Conservation (phyloP, 2,113 vertebrate species). For the Sapayoa aenigma region DNA sequence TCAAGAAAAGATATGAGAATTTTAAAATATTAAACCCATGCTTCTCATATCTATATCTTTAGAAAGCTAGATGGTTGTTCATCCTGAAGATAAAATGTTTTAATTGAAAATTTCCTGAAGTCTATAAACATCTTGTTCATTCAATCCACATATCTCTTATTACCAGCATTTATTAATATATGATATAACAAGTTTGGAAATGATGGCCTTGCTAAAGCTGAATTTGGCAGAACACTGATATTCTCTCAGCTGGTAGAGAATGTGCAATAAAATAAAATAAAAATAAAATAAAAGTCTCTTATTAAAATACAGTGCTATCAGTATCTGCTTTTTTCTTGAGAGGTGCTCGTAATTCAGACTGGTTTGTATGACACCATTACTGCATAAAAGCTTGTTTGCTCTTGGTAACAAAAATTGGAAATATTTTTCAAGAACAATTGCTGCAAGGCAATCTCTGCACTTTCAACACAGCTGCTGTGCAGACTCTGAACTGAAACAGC, state of each 20-base stretch:
- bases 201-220: background rate
- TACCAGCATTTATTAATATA: background rate
- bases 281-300: conserved; percentile 3
- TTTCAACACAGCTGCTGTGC: background rate
- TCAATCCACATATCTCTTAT: background rate
- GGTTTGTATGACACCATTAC: conserved; percentile 11
- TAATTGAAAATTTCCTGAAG: background rate
- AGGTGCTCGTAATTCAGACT: conserved; percentile 19
- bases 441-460: background rate
- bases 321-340: background rate
- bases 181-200: background rate
- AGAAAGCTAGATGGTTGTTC: background rate
- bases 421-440: conserved; percentile 2
- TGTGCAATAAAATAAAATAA: background rate
- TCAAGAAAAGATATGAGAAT: background rate
- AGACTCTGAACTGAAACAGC: background rate
- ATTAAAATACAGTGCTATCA: conserved; percentile 22
- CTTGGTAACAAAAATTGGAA: background rate
- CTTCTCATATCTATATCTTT: background rate
- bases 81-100: background rate
- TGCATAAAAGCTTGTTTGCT: conserved; percentile 9
- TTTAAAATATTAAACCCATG: background rate
- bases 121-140: background rate
- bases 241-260: background rate
- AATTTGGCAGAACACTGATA: background rate